Base-by-base conservation (phyloP, 92 coral and sea anemone genomes). In the Blastomussa wellsi region DNA sequence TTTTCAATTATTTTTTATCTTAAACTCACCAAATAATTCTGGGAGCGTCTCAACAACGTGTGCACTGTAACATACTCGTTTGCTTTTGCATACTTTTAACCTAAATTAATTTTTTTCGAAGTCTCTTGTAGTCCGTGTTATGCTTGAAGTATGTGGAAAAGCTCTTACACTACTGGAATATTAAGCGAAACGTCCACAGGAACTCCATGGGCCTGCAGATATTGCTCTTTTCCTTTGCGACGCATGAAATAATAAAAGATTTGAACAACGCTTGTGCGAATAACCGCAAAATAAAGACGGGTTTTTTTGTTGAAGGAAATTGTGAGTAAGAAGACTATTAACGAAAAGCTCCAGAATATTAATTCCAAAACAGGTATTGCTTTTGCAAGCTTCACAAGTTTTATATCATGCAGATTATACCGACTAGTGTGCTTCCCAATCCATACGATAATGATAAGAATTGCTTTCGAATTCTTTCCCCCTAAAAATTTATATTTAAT, bases 331-430 rank as follows among this genome's bases (percentile, higher is more conserved):
- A 24, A n/a, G 10, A n/a, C 66, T n/a, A 59, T 24, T 59, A 29
- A 2, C 12, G 19, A 59, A 59, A 7, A 11, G 24, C 35, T 11
- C 65, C 65, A 28, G 33, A 62, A 14, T n/a, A n/a, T 51, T 16
- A 51, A 70, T 82, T 82, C 17, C 51, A 33, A 35, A 51, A 26
- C 86, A 71, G 68, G 78, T 71, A 41, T 70, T 20, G 5, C 14
- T 28, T 81, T 82, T 35, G 51, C 33, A 11, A 24, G 51, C 41
- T 55, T 55, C 35, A 42, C 70, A n/a, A 6, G 17, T 36, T 38
- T 57, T 5, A 37, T 26, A n/a, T 59, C n/a, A 38, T 1, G 52
- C 11, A 29, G 52, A 38, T 24, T 75, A 75, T 16, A n/a, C 36
- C 28, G 31, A 12, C 36, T 7, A 29, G 15, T 12, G 33, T 36